Conservation (phyloP, 92 coral and sea anemone species). For the Desmophyllum pertusum region DNA sequence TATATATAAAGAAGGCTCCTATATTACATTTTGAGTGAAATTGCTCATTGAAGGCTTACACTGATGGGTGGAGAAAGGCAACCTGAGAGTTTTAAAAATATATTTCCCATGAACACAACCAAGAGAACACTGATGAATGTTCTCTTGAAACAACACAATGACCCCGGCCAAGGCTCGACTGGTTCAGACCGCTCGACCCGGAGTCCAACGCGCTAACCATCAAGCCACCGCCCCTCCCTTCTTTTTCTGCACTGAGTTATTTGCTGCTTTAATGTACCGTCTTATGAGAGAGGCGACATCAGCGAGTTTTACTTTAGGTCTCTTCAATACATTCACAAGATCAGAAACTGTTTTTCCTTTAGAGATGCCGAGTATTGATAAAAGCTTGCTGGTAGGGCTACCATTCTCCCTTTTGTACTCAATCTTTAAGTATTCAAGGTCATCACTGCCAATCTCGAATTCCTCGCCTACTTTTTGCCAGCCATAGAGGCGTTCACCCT, state of each 20-base stretch:
- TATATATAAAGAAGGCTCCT: no score
- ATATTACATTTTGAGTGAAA: no score
- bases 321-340: neutral
- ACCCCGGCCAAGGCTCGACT: no score
- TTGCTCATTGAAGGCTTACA: no score
- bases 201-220: no score
- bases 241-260: neutral
- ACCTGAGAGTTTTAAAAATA: no score
- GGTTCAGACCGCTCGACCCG: no score
- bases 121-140: no score
- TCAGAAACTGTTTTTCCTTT: neutral
- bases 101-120: no score
- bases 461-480: constrained; percentile 19
- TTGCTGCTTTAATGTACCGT: neutral
- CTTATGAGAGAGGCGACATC: neutral
- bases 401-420: constrained; percentile 12
- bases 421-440: neutral
- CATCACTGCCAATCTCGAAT: neutral
- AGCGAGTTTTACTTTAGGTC: neutral
- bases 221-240: no score
- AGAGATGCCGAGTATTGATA: neutral
- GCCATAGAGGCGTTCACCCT: constrained; percentile 22
- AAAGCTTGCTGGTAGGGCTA: constrained; percentile 18
- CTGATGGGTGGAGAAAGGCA: no score
- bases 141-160: no score